These are phyloP conservation scores for Sciurus niger DNA, from an alignment of 2,113 vertebrate species.

Conservation along the genomic window DNA sequence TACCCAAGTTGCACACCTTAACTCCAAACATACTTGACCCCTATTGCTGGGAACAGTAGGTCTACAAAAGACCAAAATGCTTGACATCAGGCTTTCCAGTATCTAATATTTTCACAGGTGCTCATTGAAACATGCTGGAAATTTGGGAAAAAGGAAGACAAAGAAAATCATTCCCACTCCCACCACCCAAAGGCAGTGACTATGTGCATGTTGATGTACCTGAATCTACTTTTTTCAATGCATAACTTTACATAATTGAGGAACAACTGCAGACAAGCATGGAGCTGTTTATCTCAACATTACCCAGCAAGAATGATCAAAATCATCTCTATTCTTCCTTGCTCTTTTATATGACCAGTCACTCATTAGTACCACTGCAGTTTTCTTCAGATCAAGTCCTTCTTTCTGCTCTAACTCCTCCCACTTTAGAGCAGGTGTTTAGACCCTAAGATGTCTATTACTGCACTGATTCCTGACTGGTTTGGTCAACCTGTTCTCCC, in stretches of 20 bases:
- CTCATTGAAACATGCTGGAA: not conserved
- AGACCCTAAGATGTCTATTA: not conserved
- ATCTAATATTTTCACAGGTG: not conserved
- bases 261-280: not conserved
- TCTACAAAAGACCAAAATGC: not conserved
- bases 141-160: not conserved
- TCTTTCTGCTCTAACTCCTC: not conserved
- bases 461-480: not conserved
- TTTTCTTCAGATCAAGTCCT: not conserved
- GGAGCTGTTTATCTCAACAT: not conserved
- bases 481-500: not conserved
- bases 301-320: not conserved
- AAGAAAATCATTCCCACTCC: not conserved
- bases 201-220: not conserved
- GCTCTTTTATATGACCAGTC: not conserved
- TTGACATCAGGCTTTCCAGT: not conserved
- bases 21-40: slow-evolving; percentile 10
- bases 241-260: not conserved
- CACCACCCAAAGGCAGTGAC: not conserved
- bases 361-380: not conserved
- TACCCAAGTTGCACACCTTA: not conserved
- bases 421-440: not conserved
- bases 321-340: not conserved
- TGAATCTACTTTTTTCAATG: not conserved
- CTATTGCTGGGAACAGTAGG: not conserved